Evolutionary conservation across 2,113 vertebrate species (phyloP).

Genomic region (Atractosteus spatula): DNA sequence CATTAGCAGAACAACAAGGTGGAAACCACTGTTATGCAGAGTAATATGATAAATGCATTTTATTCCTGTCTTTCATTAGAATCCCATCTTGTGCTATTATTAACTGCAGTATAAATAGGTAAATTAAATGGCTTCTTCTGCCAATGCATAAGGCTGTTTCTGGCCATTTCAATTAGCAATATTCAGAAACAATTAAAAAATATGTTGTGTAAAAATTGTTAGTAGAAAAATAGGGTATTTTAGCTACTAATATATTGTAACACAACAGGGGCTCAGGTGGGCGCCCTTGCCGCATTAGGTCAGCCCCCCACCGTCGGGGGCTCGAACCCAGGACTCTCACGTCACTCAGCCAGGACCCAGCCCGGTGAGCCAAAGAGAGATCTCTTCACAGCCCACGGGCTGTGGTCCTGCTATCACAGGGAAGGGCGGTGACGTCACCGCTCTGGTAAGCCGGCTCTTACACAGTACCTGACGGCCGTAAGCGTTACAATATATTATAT

Average conservation of each 20-base stretch:
- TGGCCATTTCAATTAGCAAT: conserved; percentile 48
- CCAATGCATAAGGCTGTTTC: conserved; percentile 47
- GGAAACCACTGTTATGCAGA: conserved; percentile 68
- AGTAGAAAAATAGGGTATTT: not conserved
- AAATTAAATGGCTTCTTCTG: conserved; percentile 64
- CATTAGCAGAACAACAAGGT: conserved; percentile 66
- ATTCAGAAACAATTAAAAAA: conserved; percentile 39
- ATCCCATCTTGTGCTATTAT: conserved; percentile 62
- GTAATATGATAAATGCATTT: conserved; percentile 77
- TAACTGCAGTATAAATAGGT: conserved; percentile 68
- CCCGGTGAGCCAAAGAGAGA: too few relatives aligned
- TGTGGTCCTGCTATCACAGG: too few relatives aligned
- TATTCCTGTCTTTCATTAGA: conserved; percentile 70
- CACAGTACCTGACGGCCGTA: too few relatives aligned
- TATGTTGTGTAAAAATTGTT: not conserved
- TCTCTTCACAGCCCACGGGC: too few relatives aligned
- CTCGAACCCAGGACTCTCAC: too few relatives aligned
- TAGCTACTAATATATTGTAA: conserved; percentile 25
- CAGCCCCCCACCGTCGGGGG: too few relatives aligned
- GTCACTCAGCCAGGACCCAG: too few relatives aligned
- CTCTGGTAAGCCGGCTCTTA: too few relatives aligned
- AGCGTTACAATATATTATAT: conserved; percentile 56
- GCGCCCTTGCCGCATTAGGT: too few relatives aligned
- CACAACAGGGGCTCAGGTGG: too few relatives aligned
- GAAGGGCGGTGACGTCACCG: too few relatives aligned